Conservation (phyloP, 2,888 invertebrate species). For the Pachycephus smyrnensis region DNA sequence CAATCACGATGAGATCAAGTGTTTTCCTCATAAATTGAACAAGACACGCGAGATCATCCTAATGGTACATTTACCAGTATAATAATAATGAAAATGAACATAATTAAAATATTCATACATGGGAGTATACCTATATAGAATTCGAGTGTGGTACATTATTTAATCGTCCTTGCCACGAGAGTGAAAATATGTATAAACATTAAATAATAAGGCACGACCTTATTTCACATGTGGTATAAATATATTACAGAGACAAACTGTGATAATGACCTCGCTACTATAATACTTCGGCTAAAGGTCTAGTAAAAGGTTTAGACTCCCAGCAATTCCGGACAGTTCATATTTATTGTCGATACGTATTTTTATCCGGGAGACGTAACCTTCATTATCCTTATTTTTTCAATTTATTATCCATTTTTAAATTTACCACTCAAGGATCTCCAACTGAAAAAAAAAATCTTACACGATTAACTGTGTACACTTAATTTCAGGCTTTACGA, state of each 20-base stretch:
- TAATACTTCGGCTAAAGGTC: not conserved
- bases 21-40: not conserved
- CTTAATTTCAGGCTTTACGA: not conserved
- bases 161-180: not conserved
- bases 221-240: not conserved
- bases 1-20: not conserved
- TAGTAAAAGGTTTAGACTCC: not conserved
- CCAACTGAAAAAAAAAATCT: not conserved
- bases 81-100: not conserved
- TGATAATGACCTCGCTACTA: not conserved
- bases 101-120: not conserved
- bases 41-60: not conserved
- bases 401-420: not conserved
- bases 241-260: not conserved
- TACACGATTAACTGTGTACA: not conserved
- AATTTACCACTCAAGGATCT: not conserved
- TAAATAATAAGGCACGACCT: not conserved
- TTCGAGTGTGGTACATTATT: not conserved
- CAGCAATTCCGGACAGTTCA: not conserved
- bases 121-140: not conserved
- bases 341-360: not conserved
- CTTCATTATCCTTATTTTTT: not conserved
- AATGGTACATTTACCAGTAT: not conserved
- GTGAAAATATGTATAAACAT: not conserved
- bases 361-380: not conserved